These are phyloP conservation scores for Bellardia pandia DNA, from an alignment of 2,888 invertebrate species.

Conservation along the genomic window DNA sequence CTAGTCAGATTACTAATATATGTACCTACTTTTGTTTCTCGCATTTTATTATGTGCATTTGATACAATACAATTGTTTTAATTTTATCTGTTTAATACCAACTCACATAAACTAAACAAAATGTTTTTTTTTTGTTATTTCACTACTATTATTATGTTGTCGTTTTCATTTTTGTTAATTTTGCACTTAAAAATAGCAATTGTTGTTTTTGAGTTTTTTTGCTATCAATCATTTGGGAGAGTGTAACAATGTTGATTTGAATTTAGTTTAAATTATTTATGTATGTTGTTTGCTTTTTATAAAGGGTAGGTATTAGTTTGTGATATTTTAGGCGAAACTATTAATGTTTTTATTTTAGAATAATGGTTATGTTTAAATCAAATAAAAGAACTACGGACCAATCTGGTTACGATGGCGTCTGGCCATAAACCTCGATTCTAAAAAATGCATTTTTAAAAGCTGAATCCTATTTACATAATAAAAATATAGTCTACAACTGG, in stretches of 20 bases:
- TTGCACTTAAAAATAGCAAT: conserved; percentile 27
- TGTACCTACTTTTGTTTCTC: conserved; percentile 21
- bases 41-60: conserved; percentile 26
- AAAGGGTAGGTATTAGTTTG: background rate
- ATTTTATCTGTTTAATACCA: conserved; percentile 42
- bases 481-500: too few relatives aligned
- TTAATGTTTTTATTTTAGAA: too few relatives aligned
- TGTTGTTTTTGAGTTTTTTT: conserved; percentile 14
- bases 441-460: too few relatives aligned
- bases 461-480: too few relatives aligned
- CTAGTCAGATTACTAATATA: conserved; percentile 21
- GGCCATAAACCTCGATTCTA: too few relatives aligned
- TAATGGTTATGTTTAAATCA: too few relatives aligned
- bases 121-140: conserved; percentile 19
- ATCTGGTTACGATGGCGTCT: too few relatives aligned
- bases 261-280: conserved; percentile 21
- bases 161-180: conserved; percentile 23
- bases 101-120: conserved; percentile 45
- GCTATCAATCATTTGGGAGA: background rate
- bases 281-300: background rate
- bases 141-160: conserved; percentile 26
- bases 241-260: background rate
- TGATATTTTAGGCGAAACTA: background rate
- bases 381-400: too few relatives aligned
- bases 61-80: conserved; percentile 44